A percentile compares a stretch with the other conserved stretches of the same genome.
phyloP scores from a whole-genome alignment of 2,797 vertebrate genomes.

The Typhlichthys eigenmanni region DNA sequence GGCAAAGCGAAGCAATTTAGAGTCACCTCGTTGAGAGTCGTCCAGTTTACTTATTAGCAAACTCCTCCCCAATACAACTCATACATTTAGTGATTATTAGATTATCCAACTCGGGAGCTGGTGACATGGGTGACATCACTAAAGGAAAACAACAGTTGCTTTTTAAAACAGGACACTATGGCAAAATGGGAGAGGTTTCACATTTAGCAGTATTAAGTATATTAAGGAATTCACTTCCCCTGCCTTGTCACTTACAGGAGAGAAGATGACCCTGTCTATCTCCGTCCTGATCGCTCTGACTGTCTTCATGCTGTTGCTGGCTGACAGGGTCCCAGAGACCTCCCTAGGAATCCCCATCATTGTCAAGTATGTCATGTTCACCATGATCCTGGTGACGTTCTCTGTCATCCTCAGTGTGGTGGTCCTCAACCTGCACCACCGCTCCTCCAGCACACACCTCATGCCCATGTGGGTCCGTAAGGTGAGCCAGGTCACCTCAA shows the following conservation, averaged over 20 bases:
- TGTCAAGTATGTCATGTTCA: constrained; percentile 92
- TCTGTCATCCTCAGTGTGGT: constrained; percentile 91
- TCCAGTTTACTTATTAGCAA: no score
- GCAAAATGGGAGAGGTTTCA: no score
- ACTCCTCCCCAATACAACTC: no score
- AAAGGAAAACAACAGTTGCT: no score
- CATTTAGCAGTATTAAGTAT: no score
- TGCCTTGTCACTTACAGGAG: constrained; percentile 70
- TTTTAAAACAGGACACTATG: no score
- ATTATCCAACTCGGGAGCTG: no score
- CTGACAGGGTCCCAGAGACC: constrained; percentile 91
- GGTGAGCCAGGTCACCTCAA: constrained; percentile 66
- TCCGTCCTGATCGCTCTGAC: constrained; percentile 92
- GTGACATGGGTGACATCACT: no score
- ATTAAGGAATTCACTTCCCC: no score
- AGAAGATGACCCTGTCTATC: constrained; percentile 93
- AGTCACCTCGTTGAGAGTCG: no score
- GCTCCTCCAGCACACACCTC: constrained; percentile 84
- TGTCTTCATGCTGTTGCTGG: constrained; percentile 91
- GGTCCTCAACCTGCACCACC: constrained; percentile 90
- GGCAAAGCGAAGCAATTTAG: no score
- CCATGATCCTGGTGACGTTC: constrained; percentile 89
- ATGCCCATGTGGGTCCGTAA: constrained; percentile 89
- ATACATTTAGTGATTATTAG: no score
- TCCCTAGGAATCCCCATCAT: constrained; percentile 90